Evolutionary conservation across 2,797 vertebrate genomes (phyloP), one percentile per base, ranked within the genome.

Genomic region (Numenius phaeopus): DNA sequence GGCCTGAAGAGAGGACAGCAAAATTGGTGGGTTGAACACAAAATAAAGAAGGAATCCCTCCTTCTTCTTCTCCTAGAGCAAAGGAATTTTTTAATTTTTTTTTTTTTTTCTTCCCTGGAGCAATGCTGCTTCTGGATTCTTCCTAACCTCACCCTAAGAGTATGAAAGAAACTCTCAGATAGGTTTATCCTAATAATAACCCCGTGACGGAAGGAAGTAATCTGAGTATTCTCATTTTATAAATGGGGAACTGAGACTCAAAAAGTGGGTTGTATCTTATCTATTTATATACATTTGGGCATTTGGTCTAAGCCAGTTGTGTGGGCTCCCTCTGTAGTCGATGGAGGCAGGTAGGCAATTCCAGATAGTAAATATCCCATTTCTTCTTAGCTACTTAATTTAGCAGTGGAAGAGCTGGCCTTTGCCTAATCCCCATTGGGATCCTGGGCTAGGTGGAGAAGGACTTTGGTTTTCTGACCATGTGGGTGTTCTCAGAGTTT

Each of bases 401-500:
- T 76, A 87, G 27, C 50, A 62, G 22, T 70, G 81, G 71, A 75
- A 82, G 47, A 77, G 58, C 40, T 96, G 78, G 78, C n/a, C 62
- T 92, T 55, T 76, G 42, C 27, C 37, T 87, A 89, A 96, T 87
- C 75, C 88, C 47, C 16, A 18, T 3, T 64, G 71, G 70, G 86
- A 95, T 89, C 29, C 73, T 55, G 37, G 71, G 18, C 40, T 84
- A 83, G 86, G 19, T 80, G 67, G 50, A 80, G 92, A 83, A 96
- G 50, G 58, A 62, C 62, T 90, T 92, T 42, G 64, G 59, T 89
- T 79, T 94, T 94, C 78, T 89, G 92, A 82, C 67, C 7, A 6
- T 83, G 86, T 85, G 90, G 62, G 81, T 77, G 77, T 80, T 83
- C 89, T 93, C 81, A 57, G 88, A 79, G 34, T 92, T 95, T 95